Base-by-base conservation (phyloP, 2,888 invertebrate species). In the Arge pagana region DNA sequence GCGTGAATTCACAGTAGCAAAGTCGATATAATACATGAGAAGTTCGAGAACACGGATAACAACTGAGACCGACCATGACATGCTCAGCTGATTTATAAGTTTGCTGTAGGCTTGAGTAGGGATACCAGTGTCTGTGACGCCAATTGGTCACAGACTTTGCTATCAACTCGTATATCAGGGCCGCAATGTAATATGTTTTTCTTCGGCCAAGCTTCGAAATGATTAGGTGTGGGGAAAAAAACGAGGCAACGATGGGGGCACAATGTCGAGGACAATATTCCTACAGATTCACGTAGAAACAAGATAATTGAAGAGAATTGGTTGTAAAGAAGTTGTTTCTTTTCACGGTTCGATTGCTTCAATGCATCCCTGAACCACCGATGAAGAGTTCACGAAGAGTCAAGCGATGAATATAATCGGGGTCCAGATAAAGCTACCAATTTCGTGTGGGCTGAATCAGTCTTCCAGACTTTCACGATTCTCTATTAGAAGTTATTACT, bases 41-140 rank as follows among this genome's bases (percentile, higher is more conserved):
- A 3, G 45, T 23, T 33, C 6, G 15, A 45, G 10, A 19, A 23
- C 33, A 19, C 33, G 16, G 33, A 45, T 21, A 45, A 23, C 33
- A 48, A 52, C 52, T 52, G 52, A 28, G 26, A 28, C 31, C 16
- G 45, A 24, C 11, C 23, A 36, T 35, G 10, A n/a, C 21, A 23
- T n/a, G 26, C 2, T 21, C 8, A 11, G 36, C 51, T 28, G 49
- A 59, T 62, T 63, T 67, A 42, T 30, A 59, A 58, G 53, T 60
- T 60, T 37, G 35, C 18, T 8, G 31, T 15, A 21, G 45, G 24
- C 19, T 19, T 7, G 33, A 21, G 45, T 33, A 23, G 26, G 15
- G 13, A 33, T 33, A 23, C 23, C 11, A 6, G 13, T 15, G n/a
- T 18, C 10, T 11, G 23, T 45, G 45, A 45, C 45, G 45, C 24